These are phyloP conservation scores for Recurvirostra avosetta DNA, from an alignment of 2,113 vertebrate genomes.

Conservation along the genomic window DNA sequence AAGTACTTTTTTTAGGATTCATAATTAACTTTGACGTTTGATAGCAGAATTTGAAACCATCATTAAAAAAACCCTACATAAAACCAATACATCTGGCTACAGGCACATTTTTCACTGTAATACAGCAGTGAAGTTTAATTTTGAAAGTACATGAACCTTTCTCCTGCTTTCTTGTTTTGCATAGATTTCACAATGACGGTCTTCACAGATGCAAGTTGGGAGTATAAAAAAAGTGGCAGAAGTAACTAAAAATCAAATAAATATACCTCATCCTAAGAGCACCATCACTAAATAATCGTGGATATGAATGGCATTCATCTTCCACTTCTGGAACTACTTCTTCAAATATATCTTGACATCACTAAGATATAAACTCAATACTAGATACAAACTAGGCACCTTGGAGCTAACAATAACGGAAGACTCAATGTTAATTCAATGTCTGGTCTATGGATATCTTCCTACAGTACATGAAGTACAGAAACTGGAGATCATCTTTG, in stretches of 20 bases:
- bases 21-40: neutral
- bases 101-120: neutral
- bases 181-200: neutral
- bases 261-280: neutral
- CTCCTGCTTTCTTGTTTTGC: neutral
- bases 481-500: neutral
- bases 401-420: neutral
- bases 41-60: neutral
- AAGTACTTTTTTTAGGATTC: neutral
- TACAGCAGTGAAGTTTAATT: neutral
- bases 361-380: neutral
- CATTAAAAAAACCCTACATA: neutral
- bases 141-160: neutral
- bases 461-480: neutral
- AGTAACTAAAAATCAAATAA: neutral
- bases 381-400: neutral
- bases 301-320: neutral
- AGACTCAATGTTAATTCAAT: neutral
- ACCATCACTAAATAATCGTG: neutral
- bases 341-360: neutral
- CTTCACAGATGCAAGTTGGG: neutral
- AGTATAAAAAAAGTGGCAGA: neutral
- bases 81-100: neutral
- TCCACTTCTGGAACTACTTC: neutral
- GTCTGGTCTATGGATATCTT: neutral